Conservation (phyloP, 2,797 vertebrate species). For the Falco biarmicus region DNA sequence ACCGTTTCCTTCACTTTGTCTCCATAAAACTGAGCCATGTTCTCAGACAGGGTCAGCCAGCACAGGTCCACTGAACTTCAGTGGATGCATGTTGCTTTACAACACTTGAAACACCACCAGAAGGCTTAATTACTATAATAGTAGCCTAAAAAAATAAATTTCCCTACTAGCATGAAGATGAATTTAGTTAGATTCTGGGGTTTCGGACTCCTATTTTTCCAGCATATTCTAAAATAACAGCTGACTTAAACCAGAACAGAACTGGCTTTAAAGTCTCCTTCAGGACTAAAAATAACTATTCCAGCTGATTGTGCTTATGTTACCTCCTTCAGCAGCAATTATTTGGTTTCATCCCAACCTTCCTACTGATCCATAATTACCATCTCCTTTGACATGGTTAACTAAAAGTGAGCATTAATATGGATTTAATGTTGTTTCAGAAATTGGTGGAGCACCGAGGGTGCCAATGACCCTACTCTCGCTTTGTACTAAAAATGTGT, state of each 20-base stretch:
- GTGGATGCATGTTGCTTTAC: not conserved
- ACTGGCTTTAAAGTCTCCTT: not conserved
- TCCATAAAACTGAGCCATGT: not conserved
- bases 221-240: not conserved
- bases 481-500: constrained; percentile 39
- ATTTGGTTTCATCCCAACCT: constrained; percentile 25
- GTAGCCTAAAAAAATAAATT: not conserved
- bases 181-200: not conserved
- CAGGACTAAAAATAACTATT: not conserved
- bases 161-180: not conserved
- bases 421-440: constrained; percentile 31
- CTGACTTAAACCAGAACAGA: not conserved
- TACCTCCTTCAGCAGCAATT: constrained; percentile 34
- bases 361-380: constrained; percentile 50
- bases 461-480: constrained; percentile 37
- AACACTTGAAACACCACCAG: not conserved
- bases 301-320: constrained; percentile 20
- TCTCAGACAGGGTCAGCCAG: not conserved
- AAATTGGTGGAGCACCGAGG: not conserved
- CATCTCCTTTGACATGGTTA: constrained; percentile 36
- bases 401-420: constrained; percentile 38
- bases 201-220: not conserved
- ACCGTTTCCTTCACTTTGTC: not conserved
- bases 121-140: not conserved
- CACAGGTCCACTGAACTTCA: not conserved